Evolutionary conservation across 2,113 vertebrate genomes (phyloP).

Genomic region (Tautogolabrus adspersus): DNA sequence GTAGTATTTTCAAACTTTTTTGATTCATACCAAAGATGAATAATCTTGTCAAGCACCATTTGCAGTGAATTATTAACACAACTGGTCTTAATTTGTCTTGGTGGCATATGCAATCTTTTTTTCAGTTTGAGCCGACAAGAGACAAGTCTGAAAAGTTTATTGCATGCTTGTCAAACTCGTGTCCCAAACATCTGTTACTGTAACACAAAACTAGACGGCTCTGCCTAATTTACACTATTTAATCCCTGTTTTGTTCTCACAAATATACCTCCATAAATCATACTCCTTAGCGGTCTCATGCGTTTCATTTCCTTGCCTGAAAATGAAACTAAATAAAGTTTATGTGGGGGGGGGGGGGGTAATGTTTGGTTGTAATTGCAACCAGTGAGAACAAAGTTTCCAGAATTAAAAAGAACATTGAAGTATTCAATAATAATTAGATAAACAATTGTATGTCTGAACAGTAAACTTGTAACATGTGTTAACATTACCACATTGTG

Average conservation of each 20-base stretch:
- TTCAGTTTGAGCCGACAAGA: constrained; percentile 29
- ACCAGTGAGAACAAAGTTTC: not conserved
- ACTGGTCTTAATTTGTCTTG: constrained; percentile 52
- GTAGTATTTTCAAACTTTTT: not conserved
- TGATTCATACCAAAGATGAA: constrained; percentile 11
- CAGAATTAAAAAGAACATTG: not conserved
- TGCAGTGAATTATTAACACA: constrained; percentile 54
- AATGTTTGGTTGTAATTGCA: not conserved
- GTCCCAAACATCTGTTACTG: constrained; percentile 56
- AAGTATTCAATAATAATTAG: not conserved
- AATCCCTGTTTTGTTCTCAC: not conserved
- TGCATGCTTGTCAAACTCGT: constrained; percentile 40
- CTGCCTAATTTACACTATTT: constrained; percentile 36
- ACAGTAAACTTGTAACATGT: not conserved
- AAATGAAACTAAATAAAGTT: not conserved
- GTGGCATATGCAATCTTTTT: constrained; percentile 32
- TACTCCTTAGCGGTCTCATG: not conserved
- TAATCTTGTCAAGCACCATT: constrained; percentile 54
- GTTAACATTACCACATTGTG: not conserved
- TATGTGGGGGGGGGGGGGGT: too few species aligned
- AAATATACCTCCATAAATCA: constrained; percentile 27
- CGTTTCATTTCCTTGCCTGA: not conserved
- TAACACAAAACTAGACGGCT: constrained; percentile 14
- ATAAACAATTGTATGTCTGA: not conserved
- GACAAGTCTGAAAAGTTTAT: constrained; percentile 34